Conservation (phyloP, 35 echinoderm and acorn worm species). For the Amphiura filiformis region DNA sequence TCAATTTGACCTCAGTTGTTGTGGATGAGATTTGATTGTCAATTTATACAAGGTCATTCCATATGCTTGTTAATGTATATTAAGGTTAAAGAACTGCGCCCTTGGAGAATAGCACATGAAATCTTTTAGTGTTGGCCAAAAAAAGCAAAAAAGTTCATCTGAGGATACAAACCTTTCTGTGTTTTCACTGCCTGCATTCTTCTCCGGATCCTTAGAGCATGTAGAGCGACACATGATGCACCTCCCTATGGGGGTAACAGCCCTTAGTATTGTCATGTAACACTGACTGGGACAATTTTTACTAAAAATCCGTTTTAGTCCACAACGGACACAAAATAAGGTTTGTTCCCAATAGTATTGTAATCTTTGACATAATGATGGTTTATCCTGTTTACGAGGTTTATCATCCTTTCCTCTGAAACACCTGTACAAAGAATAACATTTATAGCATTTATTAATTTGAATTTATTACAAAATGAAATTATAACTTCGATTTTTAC, state of each 20-base stretch:
- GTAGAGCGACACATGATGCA: neutral
- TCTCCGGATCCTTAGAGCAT: neutral
- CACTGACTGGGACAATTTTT: neutral
- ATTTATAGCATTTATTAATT: too few relatives aligned
- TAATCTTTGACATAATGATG: neutral
- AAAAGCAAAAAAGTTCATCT: too few relatives aligned
- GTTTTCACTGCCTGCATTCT: neutral
- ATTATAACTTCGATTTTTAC: too few relatives aligned
- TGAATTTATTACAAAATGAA: too few relatives aligned
- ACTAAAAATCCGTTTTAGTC: neutral
- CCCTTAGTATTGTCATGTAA: neutral
- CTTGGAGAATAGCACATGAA: too few relatives aligned
- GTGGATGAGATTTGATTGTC: too few relatives aligned
- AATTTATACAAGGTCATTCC: too few relatives aligned
- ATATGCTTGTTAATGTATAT: too few relatives aligned
- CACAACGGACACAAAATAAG: neutral
- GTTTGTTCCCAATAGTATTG: neutral
- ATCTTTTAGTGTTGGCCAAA: too few relatives aligned
- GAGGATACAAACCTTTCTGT: neutral
- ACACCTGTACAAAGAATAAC: neutral
- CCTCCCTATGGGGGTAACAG: neutral
- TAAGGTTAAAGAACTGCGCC: too few relatives aligned
- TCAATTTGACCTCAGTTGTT: too few relatives aligned
- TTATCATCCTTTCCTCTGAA: neutral
- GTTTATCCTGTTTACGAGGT: neutral